Base-by-base conservation (phyloP, 2,113 vertebrate species). In the Lampris incognitus region DNA sequence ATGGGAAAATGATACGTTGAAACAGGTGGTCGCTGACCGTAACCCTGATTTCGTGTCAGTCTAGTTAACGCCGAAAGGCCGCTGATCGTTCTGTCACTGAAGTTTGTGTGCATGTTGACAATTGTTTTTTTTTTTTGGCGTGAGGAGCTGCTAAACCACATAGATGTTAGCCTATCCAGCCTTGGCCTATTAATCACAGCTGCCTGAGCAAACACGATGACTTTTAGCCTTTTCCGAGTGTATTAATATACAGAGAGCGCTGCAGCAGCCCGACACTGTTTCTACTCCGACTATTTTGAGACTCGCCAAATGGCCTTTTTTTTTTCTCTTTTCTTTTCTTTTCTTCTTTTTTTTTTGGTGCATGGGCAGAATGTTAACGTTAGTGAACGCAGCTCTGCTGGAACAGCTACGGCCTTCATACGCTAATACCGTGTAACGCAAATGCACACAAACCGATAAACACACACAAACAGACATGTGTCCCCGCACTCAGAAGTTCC, bases 161-260 rank as follows among this genome's bases (percentile, higher is more conserved):
- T 67, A 85, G 58, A 66, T 56, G 66, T 69, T 81, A 71, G 76
- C 66, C 64, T 72, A 77, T 76, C 65, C 49, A 48, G 9, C 72
- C 71, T 6, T 42, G 79, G 67, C 76, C 59, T 74, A 74, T 85
- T 76, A 87, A 85, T 85, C 90, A 91, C 89, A 92, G 91, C 86
- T 93, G 91, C 76, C 74, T 84, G 84, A 66, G 49, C 78, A 88
- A 88, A 89, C 87, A 88, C 81, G 84, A 91, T 85, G 89, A 91
- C 87, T 85, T 80, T 81, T 51, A 79, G 77, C 66, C 77, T 92
- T 94, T 93, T 92, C 85, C 74, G n/a, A 52, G 54, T 81, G 78
- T 93, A 92, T 92, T 92, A 92, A 93, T 92, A 93, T 72, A 88
- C 76, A 73, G 39, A 65, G 46, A 55, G 63, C 65, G 67, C 78